Evolutionary conservation across 2,797 vertebrate species (phyloP).

Genomic region (Coluber constrictor): DNA sequence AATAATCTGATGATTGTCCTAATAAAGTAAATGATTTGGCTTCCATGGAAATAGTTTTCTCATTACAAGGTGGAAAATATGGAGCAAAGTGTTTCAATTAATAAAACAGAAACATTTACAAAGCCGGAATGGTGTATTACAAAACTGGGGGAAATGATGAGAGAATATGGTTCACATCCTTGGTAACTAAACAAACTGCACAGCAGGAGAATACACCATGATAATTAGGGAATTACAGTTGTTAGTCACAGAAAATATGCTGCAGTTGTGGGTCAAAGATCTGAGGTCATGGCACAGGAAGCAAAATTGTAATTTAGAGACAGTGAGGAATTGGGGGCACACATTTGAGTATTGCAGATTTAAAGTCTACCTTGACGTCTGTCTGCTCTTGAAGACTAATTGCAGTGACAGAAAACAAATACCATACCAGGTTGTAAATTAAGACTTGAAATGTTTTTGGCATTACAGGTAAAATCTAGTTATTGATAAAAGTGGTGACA

Average conservation of each 20-base stretch:
- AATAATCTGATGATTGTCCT: not conserved
- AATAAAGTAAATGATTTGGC: not conserved
- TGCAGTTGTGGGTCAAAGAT: constrained; percentile 77
- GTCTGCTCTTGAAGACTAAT: constrained; percentile 57
- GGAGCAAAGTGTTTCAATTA: constrained; percentile 47
- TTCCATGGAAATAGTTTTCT: not conserved
- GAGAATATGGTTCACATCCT: constrained; percentile 57
- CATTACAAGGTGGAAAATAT: constrained; percentile 24
- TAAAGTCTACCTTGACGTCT: constrained; percentile 52
- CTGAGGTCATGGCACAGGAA: constrained; percentile 78
- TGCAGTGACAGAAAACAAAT: constrained; percentile 31
- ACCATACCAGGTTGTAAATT: constrained; percentile 15
- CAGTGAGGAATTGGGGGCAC: constrained; percentile 54
- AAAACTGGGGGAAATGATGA: constrained; percentile 33
- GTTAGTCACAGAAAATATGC: constrained; percentile 80
- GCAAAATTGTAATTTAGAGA: constrained; percentile 79
- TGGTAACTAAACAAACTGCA: constrained; percentile 73
- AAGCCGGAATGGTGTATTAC: constrained; percentile 55
- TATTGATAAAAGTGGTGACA: not conserved
- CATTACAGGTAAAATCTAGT: not conserved
- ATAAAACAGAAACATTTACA: constrained; percentile 56
- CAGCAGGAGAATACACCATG: constrained; percentile 75
- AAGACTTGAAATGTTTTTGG: not conserved
- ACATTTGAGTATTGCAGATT: constrained; percentile 46
- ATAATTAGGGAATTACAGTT: constrained; percentile 81